Evolutionary conservation across 2,888 invertebrate species (phyloP).

Genomic region (Tetragonula carbonaria): DNA sequence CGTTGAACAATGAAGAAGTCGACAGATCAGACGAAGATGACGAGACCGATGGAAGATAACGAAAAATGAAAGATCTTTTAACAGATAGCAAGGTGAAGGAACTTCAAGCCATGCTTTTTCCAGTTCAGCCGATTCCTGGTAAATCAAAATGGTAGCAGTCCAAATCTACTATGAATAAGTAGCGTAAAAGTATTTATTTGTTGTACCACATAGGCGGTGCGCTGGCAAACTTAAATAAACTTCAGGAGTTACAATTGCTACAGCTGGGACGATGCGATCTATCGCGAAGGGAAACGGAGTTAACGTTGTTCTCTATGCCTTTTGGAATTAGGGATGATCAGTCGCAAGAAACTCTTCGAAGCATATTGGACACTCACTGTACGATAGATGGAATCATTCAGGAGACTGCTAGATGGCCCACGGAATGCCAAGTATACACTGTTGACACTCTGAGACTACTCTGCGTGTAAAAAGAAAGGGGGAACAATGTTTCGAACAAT

Average conservation of each 20-base stretch:
- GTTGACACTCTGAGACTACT: neutral
- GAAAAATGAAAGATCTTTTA: conserved; percentile 74
- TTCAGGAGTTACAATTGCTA: conserved; percentile 58
- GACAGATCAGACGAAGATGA: conserved; percentile 26
- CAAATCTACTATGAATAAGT: neutral
- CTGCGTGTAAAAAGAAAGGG: neutral
- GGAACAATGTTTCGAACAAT: neutral
- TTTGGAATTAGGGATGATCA: conserved; percentile 58
- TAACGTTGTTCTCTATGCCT: conserved; percentile 56
- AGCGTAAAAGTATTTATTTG: neutral
- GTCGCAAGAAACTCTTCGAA: conserved; percentile 72
- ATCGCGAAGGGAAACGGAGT: conserved; percentile 45
- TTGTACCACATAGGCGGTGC: conserved; percentile 42
- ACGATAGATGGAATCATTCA: conserved; percentile 85
- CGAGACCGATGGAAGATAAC: conserved; percentile 58
- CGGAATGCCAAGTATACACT: conserved; percentile 92
- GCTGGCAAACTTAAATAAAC: conserved; percentile 49
- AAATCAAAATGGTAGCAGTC: neutral
- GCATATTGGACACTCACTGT: conserved; percentile 69
- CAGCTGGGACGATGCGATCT: conserved; percentile 58
- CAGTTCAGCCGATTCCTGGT: conserved; percentile 83
- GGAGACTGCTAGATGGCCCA: conserved; percentile 93
- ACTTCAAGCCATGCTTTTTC: conserved; percentile 89
- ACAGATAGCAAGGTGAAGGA: conserved; percentile 86
- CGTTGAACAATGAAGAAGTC: neutral